These are phyloP conservation scores for Sphenodon punctatus DNA, from an alignment of 2,797 vertebrate genomes.

Conservation along the genomic window DNA sequence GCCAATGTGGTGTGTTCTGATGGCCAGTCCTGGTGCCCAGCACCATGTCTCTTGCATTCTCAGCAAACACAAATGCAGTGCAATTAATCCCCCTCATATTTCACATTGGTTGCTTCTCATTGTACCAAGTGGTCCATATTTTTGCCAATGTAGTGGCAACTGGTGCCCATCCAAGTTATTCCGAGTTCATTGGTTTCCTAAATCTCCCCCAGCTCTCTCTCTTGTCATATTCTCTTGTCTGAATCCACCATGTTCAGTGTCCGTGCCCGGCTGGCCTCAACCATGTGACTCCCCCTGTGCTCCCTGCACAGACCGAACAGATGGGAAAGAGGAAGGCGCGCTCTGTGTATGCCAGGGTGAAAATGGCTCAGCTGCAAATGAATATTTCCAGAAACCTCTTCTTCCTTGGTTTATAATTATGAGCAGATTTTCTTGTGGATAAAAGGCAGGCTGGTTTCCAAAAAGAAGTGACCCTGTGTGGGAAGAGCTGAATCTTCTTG, in stretches of 20 bases:
- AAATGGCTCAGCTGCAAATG: slow-evolving; percentile 68
- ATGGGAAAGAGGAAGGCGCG: slow-evolving; percentile 58
- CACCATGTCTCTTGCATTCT: not conserved
- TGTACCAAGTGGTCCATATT: slow-evolving; percentile 58
- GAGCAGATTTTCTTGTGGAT: slow-evolving; percentile 67
- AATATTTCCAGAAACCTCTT: slow-evolving; percentile 68
- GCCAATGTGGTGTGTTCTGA: no score
- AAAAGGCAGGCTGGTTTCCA: slow-evolving; percentile 63
- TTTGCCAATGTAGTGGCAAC: slow-evolving; percentile 50
- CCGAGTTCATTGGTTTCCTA: not conserved
- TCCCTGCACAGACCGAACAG: slow-evolving; percentile 28
- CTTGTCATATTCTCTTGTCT: slow-evolving; percentile 16
- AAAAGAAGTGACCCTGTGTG: slow-evolving; percentile 66
- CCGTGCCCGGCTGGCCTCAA: slow-evolving; percentile 51
- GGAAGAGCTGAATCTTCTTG: slow-evolving; percentile 61
- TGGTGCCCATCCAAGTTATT: not conserved
- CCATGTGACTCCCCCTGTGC: not conserved
- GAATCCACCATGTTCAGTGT: slow-evolving; percentile 40
- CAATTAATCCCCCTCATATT: slow-evolving; percentile 11
- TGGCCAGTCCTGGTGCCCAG: no score
- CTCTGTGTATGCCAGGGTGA: slow-evolving; percentile 63
- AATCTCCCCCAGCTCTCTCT: not conserved
- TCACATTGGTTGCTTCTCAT: not conserved
- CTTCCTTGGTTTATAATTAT: slow-evolving; percentile 61
- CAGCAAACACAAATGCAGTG: not conserved